Evolutionary conservation across 1,140 invertebrate genomes (phyloP).

Genomic region (Brachionus rubens): DNA sequence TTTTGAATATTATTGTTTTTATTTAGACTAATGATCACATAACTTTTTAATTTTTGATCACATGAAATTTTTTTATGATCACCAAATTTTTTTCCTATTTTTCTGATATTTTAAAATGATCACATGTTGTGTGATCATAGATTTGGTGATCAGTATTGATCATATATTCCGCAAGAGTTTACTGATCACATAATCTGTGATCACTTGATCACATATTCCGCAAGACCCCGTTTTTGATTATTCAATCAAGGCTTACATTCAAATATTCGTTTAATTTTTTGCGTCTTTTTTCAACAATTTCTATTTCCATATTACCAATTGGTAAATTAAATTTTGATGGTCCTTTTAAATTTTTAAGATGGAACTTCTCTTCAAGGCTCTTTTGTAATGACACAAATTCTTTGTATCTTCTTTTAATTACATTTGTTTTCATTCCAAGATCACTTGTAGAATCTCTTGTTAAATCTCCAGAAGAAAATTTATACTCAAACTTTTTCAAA

Average conservation of each 20-base stretch:
- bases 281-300: constrained; percentile 38
- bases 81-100: no score
- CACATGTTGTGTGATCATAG: no score
- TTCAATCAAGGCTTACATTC: not conserved
- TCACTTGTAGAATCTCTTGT: not conserved
- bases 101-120: no score
- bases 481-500: not conserved
- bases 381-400: constrained; percentile 35
- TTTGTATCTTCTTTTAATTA: constrained; percentile 27
- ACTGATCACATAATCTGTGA: no score
- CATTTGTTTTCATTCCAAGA: constrained; percentile 9
- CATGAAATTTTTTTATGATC: no score
- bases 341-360: constrained; percentile 36
- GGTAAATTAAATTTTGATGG: constrained; percentile 40
- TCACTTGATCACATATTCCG: no score
- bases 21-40: no score
- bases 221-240: no score
- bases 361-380: constrained; percentile 8
- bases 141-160: no score
- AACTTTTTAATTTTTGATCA: no score
- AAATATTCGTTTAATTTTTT: constrained; percentile 11
- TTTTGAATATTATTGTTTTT: no score
- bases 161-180: no score
- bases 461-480: not conserved
- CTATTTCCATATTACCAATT: constrained; percentile 39